These are phyloP conservation scores for Pseudomyrmex concolor DNA, from an alignment of 1,140 invertebrate species.

Conservation along the genomic window DNA sequence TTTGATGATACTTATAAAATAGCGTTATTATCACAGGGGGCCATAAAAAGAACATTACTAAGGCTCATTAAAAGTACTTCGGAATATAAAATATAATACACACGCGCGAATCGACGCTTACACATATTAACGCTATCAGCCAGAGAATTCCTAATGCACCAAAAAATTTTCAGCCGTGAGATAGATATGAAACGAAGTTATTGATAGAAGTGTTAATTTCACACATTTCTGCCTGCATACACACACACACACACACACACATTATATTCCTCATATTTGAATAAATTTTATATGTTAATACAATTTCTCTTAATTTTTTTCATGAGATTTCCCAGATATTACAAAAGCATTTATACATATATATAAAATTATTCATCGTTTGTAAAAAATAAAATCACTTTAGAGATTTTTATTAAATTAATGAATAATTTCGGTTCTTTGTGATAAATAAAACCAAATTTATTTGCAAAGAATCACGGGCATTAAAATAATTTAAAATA, in stretches of 20 bases:
- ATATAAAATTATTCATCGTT: not conserved
- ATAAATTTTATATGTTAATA: conserved; percentile 31
- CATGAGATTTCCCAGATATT: conserved; percentile 2
- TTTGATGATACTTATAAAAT: conserved; percentile 32
- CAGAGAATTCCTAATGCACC: conserved; percentile 70
- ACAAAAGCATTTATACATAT: conserved; percentile 3
- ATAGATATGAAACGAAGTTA: conserved; percentile 12
- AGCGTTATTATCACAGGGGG: conserved; percentile 39
- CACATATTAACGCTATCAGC: conserved; percentile 54
- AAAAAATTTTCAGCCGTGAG: conserved; percentile 5
- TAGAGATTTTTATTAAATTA: conserved; percentile 13
- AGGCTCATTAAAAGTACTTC: conserved; percentile 62
- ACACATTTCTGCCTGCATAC: too few species aligned
- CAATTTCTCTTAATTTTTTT: conserved; percentile 10
- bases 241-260: too few species aligned
- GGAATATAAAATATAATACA: conserved; percentile 53
- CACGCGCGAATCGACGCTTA: conserved; percentile 43
- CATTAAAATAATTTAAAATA: conserved; percentile 37
- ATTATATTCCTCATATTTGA: conserved; percentile 27
- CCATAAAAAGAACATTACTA: conserved; percentile 52
- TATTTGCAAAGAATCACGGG: conserved; percentile 19
- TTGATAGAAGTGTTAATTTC: too few species aligned
- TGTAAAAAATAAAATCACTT: conserved; percentile 10
- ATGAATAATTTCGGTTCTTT: conserved; percentile 5
- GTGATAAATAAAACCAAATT: not conserved